Base-by-base conservation (phyloP, 1,140 invertebrate species). In the Palaemon carinicauda region DNA sequence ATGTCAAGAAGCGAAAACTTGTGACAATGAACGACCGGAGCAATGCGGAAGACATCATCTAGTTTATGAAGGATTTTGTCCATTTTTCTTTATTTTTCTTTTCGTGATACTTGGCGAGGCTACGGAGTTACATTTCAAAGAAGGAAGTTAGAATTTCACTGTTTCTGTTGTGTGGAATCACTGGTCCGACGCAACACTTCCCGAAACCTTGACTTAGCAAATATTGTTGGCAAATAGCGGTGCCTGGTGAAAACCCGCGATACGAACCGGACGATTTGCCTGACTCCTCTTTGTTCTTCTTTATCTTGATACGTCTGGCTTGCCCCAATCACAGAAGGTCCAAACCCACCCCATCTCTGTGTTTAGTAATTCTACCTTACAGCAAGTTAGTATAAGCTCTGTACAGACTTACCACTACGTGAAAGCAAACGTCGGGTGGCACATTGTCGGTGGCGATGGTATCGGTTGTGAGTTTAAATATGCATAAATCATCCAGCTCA, bases 401-500 rank as follows among this genome's bases (percentile, higher is more conserved):
- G 5, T 17, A 52, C 9, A 19, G n/a, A 7, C 19, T n/a, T 19
- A 2, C 15, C 53, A 10, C 5, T 14, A 19, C 51, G 41, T 14
- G n/a, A 9, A 12, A n/a, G 33, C 73, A n/a, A 7, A 19, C 73
- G 73, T 15, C 73, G n/a, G n/a, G 33, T 15, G n/a, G 7, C 73
- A 5, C 29, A 7, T 10, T 10, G n/a, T n/a, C 27, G 73, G n/a
- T 50, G 33, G 17, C 33, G 73, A 75, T 75, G 77, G 77, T 79
- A 79, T 79, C 77, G 51, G 41, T 79, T 53, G 77, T 52, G 41
- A 79, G 77, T 79, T 79, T 79, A 79, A 79, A 79, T 79, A 79
- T 79, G 77, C 77, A 79, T 79, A 79, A 52, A 79, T 79, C 53
- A 79, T 51, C 77, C 31, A 52, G 50, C 27, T 79, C 77, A 19